Base-by-base conservation (phyloP, 2,113 vertebrate genomes). In the Syngnathus floridae region DNA sequence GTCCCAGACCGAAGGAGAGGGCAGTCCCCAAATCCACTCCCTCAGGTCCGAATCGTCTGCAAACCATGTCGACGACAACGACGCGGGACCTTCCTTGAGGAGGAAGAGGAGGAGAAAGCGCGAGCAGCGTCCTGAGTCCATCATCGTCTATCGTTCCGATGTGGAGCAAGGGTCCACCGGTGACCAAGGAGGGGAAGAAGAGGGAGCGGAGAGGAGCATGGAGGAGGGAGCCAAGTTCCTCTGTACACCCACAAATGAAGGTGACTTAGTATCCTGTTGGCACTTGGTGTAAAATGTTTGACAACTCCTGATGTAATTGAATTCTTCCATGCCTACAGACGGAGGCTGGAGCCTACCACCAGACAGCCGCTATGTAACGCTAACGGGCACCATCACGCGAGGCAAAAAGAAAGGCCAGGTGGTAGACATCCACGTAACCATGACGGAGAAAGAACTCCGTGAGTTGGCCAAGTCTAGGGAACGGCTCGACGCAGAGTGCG, bases 401-500 rank as follows among this genome's bases (percentile, higher is more conserved):
- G 97, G 97, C 6, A 98, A 95, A 90, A 99, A 98, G 86, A 99
- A 98, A 75, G 97, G 97, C 69, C 97, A 99, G 87, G 91, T 98
- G 90, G 97, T 99, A 66, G 97, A 99, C 77, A 99, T 99, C 84
- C 97, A 99, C 0, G 92, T 98, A 68, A 98, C 95, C 0, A 61
- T 99, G 82, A 97, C 97, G 0, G 92, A 97, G 66, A 97, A 92
- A 86, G 95, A 99, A 74, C 82, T 99, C 49, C 92, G 93, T 55
- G 96, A 98, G 75, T 87, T 99, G 76, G 90, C 93, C 46, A 94
- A 92, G 78, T 96, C 94, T 0, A 92, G 91, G 70, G 94, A 94
- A 49, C 92, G 90, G 5, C 90, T 93, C 7, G 88, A 92, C 59
- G 87, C 89, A 0, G 90, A 91, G 65, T 90, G 89, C 1, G 93